Evolutionary conservation across 2,888 invertebrate genomes (phyloP).

Genomic region (Ecdyonurus torrentis): DNA sequence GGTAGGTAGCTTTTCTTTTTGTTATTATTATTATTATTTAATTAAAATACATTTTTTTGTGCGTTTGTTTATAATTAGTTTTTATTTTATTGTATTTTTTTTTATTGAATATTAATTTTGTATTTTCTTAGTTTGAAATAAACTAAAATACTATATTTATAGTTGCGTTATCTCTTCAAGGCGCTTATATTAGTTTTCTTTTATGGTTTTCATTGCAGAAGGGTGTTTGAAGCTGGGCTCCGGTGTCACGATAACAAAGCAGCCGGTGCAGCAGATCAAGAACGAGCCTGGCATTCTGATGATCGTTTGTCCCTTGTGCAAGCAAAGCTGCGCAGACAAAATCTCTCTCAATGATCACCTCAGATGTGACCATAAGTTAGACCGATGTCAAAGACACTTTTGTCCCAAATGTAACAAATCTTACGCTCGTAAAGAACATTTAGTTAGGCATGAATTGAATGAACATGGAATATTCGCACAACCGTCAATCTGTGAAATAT

Average conservation of each 20-base stretch:
- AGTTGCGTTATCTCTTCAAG: not conserved
- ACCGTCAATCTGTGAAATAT: not conserved
- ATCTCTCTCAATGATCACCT: not conserved
- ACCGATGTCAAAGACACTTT: not conserved
- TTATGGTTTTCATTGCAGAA: not conserved
- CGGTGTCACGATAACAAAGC: not conserved
- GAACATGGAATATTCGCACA: not conserved
- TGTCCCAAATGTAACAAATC: not conserved
- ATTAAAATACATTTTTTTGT: too few species aligned
- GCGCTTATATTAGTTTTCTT: not conserved
- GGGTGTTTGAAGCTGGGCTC: not conserved
- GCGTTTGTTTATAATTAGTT: too few species aligned
- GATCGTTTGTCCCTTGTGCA: not conserved
- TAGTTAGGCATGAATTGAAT: not conserved
- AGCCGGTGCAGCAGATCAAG: not conserved
- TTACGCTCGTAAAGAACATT: not conserved
- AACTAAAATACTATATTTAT: too few species aligned
- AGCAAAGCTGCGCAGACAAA: not conserved
- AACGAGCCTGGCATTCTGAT: not conserved
- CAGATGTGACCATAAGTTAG: not conserved
- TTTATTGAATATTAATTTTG: too few species aligned
- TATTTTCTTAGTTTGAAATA: too few species aligned
- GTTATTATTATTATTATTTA: too few species aligned
- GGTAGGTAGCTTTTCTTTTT: too few species aligned
- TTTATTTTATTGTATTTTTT: too few species aligned